phyloP scores from a whole-genome alignment of 2,797 vertebrate species.

The Mus caroli region DNA sequence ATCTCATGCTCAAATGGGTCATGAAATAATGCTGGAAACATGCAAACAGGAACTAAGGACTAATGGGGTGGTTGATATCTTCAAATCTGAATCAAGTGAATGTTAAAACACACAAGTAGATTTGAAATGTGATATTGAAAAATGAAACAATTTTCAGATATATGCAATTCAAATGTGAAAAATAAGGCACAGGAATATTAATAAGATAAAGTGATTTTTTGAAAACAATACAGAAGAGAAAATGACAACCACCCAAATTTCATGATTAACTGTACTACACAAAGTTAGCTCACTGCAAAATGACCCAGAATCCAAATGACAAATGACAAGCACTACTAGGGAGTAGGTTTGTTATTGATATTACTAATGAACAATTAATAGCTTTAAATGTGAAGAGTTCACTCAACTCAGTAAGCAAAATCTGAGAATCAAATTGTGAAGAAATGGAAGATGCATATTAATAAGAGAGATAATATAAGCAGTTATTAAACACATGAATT shows the following conservation, averaged over 20 bases:
- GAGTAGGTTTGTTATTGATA: neutral
- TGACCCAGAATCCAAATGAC: conserved; percentile 27
- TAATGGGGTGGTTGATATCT: neutral
- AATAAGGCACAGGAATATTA: neutral
- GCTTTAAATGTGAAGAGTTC: neutral
- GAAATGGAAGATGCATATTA: conserved; percentile 30
- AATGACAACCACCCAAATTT: conserved; percentile 43
- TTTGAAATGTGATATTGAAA: conserved; percentile 38
- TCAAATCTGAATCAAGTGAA: neutral
- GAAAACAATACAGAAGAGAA: conserved; percentile 38
- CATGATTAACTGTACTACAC: neutral
- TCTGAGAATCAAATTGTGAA: neutral
- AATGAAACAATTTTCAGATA: conserved; percentile 18
- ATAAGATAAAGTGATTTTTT: conserved; percentile 10
- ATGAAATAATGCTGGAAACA: neutral
- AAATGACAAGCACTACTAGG: neutral
- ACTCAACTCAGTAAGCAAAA: conserved; percentile 24
- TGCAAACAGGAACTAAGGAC: neutral
- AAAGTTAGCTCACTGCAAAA: conserved; percentile 10
- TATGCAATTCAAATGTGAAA: neutral
- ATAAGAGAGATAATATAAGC: conserved; percentile 14
- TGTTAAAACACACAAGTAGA: conserved; percentile 4
- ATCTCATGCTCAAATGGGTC: neutral
- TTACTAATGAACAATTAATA: conserved; percentile 2
- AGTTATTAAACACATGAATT: conserved; percentile 28